A percentile compares a stretch with the other conserved stretches of the same genome.
These are phyloP conservation scores for Brachypteracias leptosomus DNA, from an alignment of 2,113 vertebrate genomes.

Conservation along the genomic window DNA sequence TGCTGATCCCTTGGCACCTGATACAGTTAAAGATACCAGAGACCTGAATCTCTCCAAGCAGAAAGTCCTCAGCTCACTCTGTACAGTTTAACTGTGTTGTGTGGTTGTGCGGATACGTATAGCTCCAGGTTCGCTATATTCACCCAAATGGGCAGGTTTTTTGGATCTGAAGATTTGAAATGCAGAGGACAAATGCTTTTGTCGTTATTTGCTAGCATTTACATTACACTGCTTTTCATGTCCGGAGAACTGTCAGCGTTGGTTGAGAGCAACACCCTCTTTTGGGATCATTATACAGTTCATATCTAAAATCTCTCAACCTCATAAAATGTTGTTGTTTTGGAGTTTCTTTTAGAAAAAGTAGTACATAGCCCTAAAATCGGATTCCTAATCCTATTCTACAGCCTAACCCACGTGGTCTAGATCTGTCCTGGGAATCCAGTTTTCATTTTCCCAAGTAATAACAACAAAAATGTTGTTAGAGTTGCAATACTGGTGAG, in stretches of 20 bases:
- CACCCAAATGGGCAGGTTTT: not conserved
- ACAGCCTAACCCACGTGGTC: accelerated
- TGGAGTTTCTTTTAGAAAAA: not conserved
- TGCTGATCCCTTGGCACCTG: not conserved
- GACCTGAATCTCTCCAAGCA: not conserved
- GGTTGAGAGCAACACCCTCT: not conserved
- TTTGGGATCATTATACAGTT: not conserved
- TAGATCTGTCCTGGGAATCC: not conserved
- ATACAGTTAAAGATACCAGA: not conserved
- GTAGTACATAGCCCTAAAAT: not conserved
- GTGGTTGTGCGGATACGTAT: not conserved
- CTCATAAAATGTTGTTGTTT: not conserved
- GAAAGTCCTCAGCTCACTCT: not conserved
- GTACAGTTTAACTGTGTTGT: no score
- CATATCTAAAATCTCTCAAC: not conserved
- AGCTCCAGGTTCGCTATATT: not conserved
- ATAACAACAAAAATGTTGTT: not conserved
- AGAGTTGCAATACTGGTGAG: not conserved
- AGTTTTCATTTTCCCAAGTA: not conserved
- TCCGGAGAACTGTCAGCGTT: not conserved
- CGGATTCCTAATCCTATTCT: not conserved
- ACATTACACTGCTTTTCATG: not conserved
- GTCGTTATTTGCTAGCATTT: not conserved
- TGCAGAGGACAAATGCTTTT: not conserved
- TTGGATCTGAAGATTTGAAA: not conserved